Percentiles rank a stretch among this genome's conserved stretches.
Evolutionary conservation across 2,888 invertebrate species (phyloP).

Genomic region (Agrilus biguttatus): DNA sequence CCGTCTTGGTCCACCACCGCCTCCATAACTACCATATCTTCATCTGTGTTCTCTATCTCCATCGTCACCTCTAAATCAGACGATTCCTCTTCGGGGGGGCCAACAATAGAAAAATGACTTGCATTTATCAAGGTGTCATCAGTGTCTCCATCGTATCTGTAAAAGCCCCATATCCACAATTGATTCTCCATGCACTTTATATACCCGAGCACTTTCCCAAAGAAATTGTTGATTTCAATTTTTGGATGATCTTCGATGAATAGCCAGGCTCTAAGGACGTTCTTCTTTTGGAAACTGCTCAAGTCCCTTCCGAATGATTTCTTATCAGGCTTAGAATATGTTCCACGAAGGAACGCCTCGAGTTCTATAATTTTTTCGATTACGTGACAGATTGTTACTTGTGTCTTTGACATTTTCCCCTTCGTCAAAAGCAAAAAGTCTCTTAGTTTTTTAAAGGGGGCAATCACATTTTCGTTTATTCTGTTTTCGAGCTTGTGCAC

Average conservation of each 20-base stretch:
- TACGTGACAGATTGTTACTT: constrained; percentile 16
- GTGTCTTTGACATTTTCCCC: constrained; percentile 17
- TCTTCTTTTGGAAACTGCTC: constrained; percentile 26
- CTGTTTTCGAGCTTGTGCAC: constrained; percentile 26
- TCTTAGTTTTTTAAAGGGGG: constrained; percentile 26
- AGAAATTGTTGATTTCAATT: constrained; percentile 27
- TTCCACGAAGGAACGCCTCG: constrained; percentile 20
- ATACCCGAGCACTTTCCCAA: constrained; percentile 26
- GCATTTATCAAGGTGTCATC: constrained; percentile 24
- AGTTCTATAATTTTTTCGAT: constrained; percentile 26
- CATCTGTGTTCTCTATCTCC: constrained; percentile 21
- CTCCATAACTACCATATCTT: constrained; percentile 19
- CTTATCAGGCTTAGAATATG: constrained; percentile 18
- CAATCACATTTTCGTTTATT: constrained; percentile 27
- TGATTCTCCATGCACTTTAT: constrained; percentile 30
- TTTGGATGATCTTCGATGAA: constrained; percentile 26
- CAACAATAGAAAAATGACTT: constrained; percentile 17
- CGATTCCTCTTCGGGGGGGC: constrained; percentile 7
- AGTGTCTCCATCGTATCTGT: constrained; percentile 19
- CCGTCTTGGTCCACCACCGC: constrained; percentile 21
- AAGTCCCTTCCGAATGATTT: constrained; percentile 23
- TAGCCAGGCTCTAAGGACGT: constrained; percentile 26
- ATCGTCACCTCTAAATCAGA: constrained; percentile 31
- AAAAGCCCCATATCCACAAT: constrained; percentile 30
- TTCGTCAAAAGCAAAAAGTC: constrained; percentile 23